Evolutionary conservation across 2,113 vertebrate species (phyloP), one percentile per base, ranked within the genome.

Genomic region (Equus quagga): DNA sequence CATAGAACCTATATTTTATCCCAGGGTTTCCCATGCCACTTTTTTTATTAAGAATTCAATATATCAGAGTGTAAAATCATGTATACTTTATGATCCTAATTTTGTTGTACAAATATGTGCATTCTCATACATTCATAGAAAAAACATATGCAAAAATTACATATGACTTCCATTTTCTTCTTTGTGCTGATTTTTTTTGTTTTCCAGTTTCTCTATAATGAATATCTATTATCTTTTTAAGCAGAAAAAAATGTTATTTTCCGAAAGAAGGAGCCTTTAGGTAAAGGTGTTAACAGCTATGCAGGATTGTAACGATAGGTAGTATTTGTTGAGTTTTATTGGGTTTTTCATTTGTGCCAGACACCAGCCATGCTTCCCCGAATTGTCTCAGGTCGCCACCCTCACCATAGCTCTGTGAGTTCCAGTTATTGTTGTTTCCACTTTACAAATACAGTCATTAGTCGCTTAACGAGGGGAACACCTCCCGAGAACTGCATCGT

Each of bases 21-120:
- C 28, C 33, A 82, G 13, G 51, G 2, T 44, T 94, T 90, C 33
- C 72, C 24, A 36, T 44, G 31, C 23, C 8, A 19, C 41, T n/a
- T 56, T 79, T 83, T 86, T 64, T n/a, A 72, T 73, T 87, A 82
- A 36, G 75, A 64, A 76, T 49, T 92, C 62, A 93, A 0, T 73
- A 19, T 82, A 94, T 36, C 36, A 46, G 49, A 92, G 31, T 86
- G 3, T 87, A 85, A 91, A 97, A 44, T 87, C 49, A 75, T n/a
- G 3, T 60, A 12, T 33, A 64, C 4, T 31, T 94, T 76, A 33
- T 76, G 64, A 83, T 62, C 49, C n/a, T 62, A 58, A 73, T 90
- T 96, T 91, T 49, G 5, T 46, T 89, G 15, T 73, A 15, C 62
- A 78, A 73, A 82, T 86, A 21, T 51, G 80, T 81, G 13, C 33